Evolutionary conservation across 2,113 vertebrate species (phyloP).

Genomic region (Leucosticte australis): DNA sequence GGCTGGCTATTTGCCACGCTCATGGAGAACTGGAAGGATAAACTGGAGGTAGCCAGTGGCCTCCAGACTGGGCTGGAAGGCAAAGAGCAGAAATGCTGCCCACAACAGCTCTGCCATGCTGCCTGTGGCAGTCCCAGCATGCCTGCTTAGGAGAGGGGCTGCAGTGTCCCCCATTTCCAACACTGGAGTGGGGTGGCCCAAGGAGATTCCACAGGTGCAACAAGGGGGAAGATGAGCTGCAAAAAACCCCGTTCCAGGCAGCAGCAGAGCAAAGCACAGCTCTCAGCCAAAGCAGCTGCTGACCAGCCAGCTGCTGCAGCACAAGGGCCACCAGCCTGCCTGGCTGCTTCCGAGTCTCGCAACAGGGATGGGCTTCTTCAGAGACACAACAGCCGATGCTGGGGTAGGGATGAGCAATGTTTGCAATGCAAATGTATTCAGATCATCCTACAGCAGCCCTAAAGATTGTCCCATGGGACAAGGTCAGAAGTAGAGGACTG

Average conservation of each 20-base stretch:
- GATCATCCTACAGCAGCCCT: background rate
- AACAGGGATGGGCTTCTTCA: background rate
- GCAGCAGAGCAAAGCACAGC: background rate
- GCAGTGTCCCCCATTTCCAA: fast-evolving
- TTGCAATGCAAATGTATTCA: background rate
- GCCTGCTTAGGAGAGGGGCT: too few relatives aligned
- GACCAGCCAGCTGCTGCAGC: background rate
- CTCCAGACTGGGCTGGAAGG: background rate
- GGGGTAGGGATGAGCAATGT: background rate
- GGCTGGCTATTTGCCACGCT: background rate
- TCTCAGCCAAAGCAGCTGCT: fast-evolving
- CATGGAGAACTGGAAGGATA: background rate
- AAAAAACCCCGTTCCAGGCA: background rate
- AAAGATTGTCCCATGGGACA: background rate
- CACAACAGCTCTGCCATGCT: background rate
- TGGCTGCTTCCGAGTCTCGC: fast-evolving
- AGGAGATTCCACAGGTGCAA: fast-evolving
- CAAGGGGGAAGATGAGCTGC: background rate
- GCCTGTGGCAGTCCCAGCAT: background rate
- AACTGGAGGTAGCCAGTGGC: background rate
- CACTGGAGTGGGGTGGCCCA: fast-evolving
- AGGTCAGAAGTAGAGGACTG: background rate
- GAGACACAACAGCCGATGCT: background rate
- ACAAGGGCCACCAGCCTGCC: background rate
- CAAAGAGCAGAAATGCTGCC: background rate